phyloP scores from a whole-genome alignment of 2,888 invertebrate genomes.

The Capitulum mitella region DNA sequence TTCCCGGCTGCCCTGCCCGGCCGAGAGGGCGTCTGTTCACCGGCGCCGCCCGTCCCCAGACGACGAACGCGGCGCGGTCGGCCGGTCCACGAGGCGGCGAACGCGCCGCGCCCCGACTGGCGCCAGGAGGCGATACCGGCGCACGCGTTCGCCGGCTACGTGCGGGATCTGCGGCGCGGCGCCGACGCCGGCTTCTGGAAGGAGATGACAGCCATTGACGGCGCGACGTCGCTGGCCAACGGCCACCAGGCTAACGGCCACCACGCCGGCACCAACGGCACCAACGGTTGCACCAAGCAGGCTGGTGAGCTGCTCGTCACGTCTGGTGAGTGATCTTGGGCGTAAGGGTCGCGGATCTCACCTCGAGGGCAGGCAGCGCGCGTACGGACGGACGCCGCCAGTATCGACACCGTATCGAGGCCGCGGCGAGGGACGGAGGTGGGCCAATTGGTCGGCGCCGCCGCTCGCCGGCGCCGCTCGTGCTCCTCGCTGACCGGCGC shows the following conservation, averaged over 20 bases:
- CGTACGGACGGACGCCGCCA: too few species aligned
- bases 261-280: neutral
- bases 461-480: too few species aligned
- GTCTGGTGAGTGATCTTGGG: too few species aligned
- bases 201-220: slow-evolving; percentile 12
- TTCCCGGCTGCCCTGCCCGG: neutral
- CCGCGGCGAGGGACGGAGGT: too few species aligned
- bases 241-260: neutral
- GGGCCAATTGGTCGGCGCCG: too few species aligned
- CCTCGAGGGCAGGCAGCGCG: too few species aligned
- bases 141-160: neutral
- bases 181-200: slow-evolving; percentile 20
- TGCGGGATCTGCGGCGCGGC: neutral
- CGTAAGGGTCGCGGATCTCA: too few species aligned
- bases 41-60: neutral
- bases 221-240: neutral
- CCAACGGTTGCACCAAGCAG: neutral
- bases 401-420: too few species aligned
- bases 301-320: neutral
- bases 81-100: slow-evolving; percentile 21
- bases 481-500: too few species aligned
- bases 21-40: neutral
- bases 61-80: slow-evolving; percentile 4
- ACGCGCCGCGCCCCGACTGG: neutral
- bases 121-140: neutral